Percentiles rank a stretch among this genome's conserved stretches.
Conservation (phyloP, 2,888 invertebrate genomes). For the Octonoba sinensis region DNA sequence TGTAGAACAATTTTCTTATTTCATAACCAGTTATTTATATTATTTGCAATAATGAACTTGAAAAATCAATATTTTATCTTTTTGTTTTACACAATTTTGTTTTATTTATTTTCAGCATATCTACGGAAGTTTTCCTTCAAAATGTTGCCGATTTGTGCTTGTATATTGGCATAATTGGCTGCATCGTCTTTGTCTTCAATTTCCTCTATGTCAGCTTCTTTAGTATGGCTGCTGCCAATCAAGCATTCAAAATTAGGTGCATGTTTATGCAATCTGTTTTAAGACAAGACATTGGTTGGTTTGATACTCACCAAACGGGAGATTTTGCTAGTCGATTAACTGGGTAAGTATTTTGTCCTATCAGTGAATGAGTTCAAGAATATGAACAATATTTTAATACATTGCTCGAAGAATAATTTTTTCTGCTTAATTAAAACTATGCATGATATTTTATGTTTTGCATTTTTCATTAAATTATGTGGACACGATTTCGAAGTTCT, state of each 20-base stretch:
- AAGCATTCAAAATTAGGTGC: conserved; percentile 73
- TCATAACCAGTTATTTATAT: background rate
- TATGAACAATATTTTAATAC: too few species aligned
- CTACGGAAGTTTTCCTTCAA: conserved; percentile 29
- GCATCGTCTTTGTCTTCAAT: conserved; percentile 45
- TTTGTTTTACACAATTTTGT: background rate
- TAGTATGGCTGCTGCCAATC: conserved; percentile 68
- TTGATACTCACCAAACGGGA: conserved; percentile 72
- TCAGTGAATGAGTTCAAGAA: too few species aligned
- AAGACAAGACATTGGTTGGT: conserved; percentile 72
- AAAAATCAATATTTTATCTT: background rate
- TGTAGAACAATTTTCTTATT: too few species aligned
- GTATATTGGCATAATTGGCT: conserved; percentile 52
- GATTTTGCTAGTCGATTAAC: conserved; percentile 73
- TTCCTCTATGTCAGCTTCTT: conserved; percentile 58
- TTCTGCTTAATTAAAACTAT: background rate
- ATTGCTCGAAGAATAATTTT: too few species aligned
- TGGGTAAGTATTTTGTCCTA: conserved; percentile 70
- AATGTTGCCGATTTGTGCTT: conserved; percentile 40
- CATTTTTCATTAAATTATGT: too few species aligned
- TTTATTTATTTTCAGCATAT: conserved; percentile 24
- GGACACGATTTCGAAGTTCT: too few species aligned
- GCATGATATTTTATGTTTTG: background rate
- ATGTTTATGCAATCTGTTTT: conserved; percentile 72
- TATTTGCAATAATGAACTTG: background rate